A percentile compares a stretch with the other conserved stretches of the same genome.
Conservation (phyloP, 2,888 invertebrate genomes). For the Steinernema scapterisci region DNA sequence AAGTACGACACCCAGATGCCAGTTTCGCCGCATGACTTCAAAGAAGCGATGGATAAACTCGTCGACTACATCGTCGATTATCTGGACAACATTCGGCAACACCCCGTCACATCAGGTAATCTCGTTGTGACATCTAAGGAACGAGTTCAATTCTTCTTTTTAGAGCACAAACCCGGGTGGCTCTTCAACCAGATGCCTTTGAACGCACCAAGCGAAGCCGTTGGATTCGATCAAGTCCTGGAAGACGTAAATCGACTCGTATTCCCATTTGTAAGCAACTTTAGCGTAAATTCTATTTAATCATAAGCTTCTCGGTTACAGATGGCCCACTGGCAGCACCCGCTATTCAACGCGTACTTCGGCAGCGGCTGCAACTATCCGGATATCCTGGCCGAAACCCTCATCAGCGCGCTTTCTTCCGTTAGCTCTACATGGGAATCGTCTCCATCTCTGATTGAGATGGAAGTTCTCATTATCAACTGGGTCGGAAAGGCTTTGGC, state of each 20-base stretch:
- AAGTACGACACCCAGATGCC: conserved; percentile 22
- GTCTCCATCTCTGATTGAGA: conserved; percentile 31
- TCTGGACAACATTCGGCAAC: conserved; percentile 79
- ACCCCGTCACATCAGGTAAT: conserved; percentile 81
- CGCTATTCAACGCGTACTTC: conserved; percentile 95
- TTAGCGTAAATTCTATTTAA: background rate
- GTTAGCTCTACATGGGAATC: background rate
- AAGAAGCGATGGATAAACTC: conserved; percentile 73
- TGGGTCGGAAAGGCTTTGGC: conserved; percentile 88
- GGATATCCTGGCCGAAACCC: conserved; percentile 93
- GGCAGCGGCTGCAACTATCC: conserved; percentile 94
- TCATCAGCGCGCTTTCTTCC: conserved; percentile 73
- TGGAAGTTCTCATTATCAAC: conserved; percentile 75
- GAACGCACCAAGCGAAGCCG: conserved; percentile 80
- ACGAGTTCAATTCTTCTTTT: too few relatives aligned
- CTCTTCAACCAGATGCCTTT: conserved; percentile 79
- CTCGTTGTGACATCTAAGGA: background rate
- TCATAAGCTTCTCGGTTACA: background rate
- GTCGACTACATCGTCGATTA: conserved; percentile 87
- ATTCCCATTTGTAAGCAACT: conserved; percentile 80
- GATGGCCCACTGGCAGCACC: conserved; percentile 93
- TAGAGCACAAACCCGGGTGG: conserved; percentile 78
- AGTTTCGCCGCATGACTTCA: conserved; percentile 39
- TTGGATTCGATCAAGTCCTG: conserved; percentile 83
- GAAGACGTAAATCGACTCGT: conserved; percentile 83